Evolutionary conservation across 2,113 vertebrate species (phyloP), one percentile per base, ranked within the genome.

Genomic region (Nipponia nippon): DNA sequence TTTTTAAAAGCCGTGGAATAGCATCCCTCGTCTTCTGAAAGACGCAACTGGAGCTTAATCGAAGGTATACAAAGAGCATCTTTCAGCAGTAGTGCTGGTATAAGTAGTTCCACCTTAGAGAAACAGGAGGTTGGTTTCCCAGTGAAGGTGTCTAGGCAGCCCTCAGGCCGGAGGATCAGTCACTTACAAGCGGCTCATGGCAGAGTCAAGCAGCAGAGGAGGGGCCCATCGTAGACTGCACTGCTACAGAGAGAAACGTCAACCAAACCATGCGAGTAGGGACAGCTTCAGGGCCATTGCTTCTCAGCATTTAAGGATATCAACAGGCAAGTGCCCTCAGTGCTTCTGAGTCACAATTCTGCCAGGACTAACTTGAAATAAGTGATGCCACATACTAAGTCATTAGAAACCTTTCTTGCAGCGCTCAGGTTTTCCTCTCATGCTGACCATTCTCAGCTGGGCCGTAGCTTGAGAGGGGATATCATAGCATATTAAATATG

Each of bases 241-340:
- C 38, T 65, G n/a, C 47, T 71, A 3, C 36, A 10, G 52, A 56
- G 52, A 44, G 40, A 55, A 79, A 40, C 1, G 0, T 65, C 40
- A 70, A 1, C 65, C 34, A 32, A 52, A 63, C 23, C 10, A 8
- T 0, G 0, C 1, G 2, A 29, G 4, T 11, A 13, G 29, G 17
- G 47, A 19, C 70, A 34, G 8, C 42, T n/a, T 53, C 22, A 19
- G 47, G 69, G 34, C 58, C 9, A 1, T 56, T 1, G 4, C 40
- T 86, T 50, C 56, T 72, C n/a, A 27, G 53, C 27, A 17, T 75
- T 32, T 34, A 75, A 91, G 53, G 19, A 46, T 29, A 73, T 40
- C 30, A 72, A 11, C 9, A 40, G 7, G 4, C 4, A 61, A 34
- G 47, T n/a, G 7, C 6, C 58, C 18, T 19, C 30, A 23, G 40